Conservation (phyloP, 2,797 vertebrate species). For the Acridotheres tristis region DNA sequence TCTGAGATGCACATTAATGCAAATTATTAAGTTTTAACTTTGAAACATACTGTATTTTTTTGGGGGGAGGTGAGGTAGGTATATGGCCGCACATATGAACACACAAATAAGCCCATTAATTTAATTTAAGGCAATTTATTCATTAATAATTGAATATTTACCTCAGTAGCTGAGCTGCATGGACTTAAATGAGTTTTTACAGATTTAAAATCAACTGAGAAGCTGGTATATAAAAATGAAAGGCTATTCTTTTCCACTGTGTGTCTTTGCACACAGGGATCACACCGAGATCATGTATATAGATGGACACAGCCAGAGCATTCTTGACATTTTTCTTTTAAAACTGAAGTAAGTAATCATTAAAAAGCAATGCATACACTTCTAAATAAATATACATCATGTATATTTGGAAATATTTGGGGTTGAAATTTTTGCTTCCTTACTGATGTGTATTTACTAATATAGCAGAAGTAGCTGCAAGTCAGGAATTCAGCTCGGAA, state of each 20-base stretch:
- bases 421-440: neutral
- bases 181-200: neutral
- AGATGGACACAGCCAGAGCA: neutral
- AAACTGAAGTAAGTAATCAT: neutral
- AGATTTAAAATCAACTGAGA: neutral
- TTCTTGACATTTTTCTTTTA: neutral
- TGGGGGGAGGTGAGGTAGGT: fast-evolving
- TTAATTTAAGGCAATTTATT: neutral
- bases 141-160: neutral
- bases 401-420: neutral
- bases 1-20: neutral
- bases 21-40: neutral
- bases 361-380: neutral
- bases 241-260: neutral
- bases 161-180: neutral
- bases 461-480: neutral
- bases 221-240: neutral
- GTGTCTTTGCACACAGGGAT: neutral
- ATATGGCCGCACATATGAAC: neutral
- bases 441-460: neutral
- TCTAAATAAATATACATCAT: neutral
- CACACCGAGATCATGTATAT: neutral
- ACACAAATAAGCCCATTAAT: neutral
- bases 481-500: neutral
- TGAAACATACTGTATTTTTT: neutral